phyloP scores from a whole-genome alignment of 2,797 vertebrate species.

The Sebastes hopkinsi region DNA sequence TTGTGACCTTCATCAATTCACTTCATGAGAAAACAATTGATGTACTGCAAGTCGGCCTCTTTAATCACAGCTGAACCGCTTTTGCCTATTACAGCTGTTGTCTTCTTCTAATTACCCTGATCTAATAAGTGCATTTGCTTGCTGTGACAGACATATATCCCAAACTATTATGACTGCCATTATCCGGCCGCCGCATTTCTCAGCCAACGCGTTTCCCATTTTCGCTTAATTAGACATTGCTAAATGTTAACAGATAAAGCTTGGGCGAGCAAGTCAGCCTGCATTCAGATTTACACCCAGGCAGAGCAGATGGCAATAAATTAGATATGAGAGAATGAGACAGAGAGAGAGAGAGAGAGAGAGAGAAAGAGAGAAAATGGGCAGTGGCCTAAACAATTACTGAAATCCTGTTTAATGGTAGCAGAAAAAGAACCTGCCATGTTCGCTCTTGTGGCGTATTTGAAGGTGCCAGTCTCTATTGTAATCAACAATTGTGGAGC shows the following conservation, averaged over 20 bases:
- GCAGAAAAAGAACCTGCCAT: constrained; percentile 22
- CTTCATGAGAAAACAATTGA: constrained; percentile 32
- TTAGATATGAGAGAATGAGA: constrained; percentile 65
- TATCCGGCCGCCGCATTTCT: constrained; percentile 58
- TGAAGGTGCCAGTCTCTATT: constrained; percentile 38
- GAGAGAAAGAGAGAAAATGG: neutral
- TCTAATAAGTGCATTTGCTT: constrained; percentile 76
- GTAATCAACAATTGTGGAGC: constrained; percentile 25
- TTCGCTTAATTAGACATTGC: constrained; percentile 79
- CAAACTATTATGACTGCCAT: constrained; percentile 76
- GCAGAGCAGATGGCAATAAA: constrained; percentile 77
- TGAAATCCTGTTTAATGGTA: constrained; percentile 27
- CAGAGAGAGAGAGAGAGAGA: neutral
- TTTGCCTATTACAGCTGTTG: constrained; percentile 63
- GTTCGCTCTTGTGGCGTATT: constrained; percentile 40
- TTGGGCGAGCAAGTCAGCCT: constrained; percentile 67
- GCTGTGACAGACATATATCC: constrained; percentile 74
- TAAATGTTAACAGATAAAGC: constrained; percentile 81
- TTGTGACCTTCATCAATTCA: constrained; percentile 43
- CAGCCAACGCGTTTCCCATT: constrained; percentile 54
- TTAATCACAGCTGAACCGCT: constrained; percentile 65
- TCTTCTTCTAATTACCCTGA: constrained; percentile 76
- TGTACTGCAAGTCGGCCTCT: constrained; percentile 27
- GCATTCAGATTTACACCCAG: constrained; percentile 73
- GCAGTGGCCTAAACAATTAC: constrained; percentile 38